phyloP scores from a whole-genome alignment of 2,797 vertebrate genomes.

The Carapus acus region DNA sequence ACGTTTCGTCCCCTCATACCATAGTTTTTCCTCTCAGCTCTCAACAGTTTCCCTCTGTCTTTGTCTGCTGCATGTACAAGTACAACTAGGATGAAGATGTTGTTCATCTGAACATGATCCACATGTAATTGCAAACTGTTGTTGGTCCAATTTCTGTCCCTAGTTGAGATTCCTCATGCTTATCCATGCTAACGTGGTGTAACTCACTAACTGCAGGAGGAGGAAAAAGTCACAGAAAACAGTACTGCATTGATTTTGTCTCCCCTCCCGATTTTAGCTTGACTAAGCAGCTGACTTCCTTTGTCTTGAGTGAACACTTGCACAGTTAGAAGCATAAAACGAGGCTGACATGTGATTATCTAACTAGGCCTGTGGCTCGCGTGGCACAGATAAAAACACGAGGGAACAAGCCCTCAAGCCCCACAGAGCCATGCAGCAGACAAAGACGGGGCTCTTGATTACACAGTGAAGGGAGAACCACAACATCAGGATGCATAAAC shows the following conservation, averaged over 20 bases:
- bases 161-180: too few relatives aligned
- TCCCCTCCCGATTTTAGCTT: too few relatives aligned
- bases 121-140: conserved; percentile 17
- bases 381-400: too few relatives aligned
- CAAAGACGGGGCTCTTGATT: neutral
- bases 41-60: conserved; percentile 32
- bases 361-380: too few relatives aligned
- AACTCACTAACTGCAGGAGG: too few relatives aligned
- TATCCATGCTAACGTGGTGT: conserved; percentile 41
- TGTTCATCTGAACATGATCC: conserved; percentile 7
- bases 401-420: neutral
- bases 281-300: neutral
- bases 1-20: conserved; percentile 39
- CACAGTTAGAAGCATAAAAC: too few relatives aligned
- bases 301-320: neutral
- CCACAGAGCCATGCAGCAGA: neutral
- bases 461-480: too few relatives aligned
- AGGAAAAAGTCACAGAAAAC: too few relatives aligned
- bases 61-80: conserved; percentile 27
- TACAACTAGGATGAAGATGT: neutral
- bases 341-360: too few relatives aligned
- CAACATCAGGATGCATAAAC: neutral
- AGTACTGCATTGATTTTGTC: conserved; percentile 1
- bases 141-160: too few relatives aligned
- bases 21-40: conserved; percentile 37